Evolutionary conservation across 2,888 invertebrate genomes (phyloP), one percentile per base, ranked within the genome.

Genomic region (Trissoscelio sp.): DNA sequence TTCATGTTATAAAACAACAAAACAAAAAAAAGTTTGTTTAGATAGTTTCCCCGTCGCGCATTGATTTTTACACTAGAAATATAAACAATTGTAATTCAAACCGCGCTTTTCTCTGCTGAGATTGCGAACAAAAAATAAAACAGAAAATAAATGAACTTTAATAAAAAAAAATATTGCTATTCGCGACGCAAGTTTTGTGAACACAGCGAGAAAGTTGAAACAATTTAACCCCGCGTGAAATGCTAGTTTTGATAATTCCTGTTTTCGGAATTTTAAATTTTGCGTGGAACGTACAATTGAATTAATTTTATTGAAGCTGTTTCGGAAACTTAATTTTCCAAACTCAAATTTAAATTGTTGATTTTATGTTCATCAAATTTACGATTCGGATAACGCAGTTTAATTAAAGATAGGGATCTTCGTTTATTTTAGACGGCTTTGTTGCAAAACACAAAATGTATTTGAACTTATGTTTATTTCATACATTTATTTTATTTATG

Each of bases 21-120:
- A 12, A 6, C 2, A 44, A 28, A 31, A 69, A 37, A 60, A 72
- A 39, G 48, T 34, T 70, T 70, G 28, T 73, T 62, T 42, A 44
- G 11, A 55, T 24, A 34, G 37, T 62, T 53, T 12, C n/a, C 9
- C 55, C 22, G 3, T 22, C 14, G 20, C 6, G 60, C 44, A 64
- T 73, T 73, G 73, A 62, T 73, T 62, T 64, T 62, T 44, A 64
- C 22, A 22, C 34, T 22, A 51, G 1, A 22, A 53, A 34, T 34
- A 53, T 62, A 73, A 62, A 73, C 39, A 53, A 62, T 73, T 62
- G 72, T 51, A 44, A 73, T 73, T 73, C 42, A 46, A 62, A 73
- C 28, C 18, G 37, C 31, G 37, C 5, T 70, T 58, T 42, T 20
- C 34, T 14, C 37, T 37, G 57, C 31, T 42, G 28, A 44, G 16